These are phyloP conservation scores for Amaurobius ferox DNA, from an alignment of 2,888 invertebrate genomes.

Conservation along the genomic window DNA sequence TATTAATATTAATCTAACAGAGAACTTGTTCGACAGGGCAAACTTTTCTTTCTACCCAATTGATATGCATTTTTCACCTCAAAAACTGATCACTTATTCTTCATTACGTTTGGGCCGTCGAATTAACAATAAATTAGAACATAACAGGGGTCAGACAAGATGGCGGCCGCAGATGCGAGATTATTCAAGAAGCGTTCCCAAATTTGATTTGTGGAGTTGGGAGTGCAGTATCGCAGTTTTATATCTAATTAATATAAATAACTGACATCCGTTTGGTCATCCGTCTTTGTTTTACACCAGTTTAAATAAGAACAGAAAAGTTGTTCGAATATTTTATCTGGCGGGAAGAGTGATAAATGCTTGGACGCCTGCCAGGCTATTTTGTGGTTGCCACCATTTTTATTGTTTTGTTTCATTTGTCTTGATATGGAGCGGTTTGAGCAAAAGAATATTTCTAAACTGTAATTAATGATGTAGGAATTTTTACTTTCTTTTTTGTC, in stretches of 20 bases:
- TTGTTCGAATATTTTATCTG: not conserved
- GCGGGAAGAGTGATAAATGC: not conserved
- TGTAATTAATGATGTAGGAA: no score
- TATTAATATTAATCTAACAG: constrained; percentile 12
- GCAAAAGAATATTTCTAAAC: no score
- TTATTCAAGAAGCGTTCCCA: not conserved
- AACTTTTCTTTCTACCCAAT: not conserved
- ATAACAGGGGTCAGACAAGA: not conserved
- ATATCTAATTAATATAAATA: constrained; percentile 16
- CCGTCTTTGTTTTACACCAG: not conserved
- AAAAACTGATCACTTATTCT: constrained; percentile 9
- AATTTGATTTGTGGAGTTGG: constrained; percentile 12
- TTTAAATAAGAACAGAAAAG: not conserved
- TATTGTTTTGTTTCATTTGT: not conserved
- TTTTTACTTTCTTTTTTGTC: no score
- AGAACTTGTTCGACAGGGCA: constrained; percentile 1
- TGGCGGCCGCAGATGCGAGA: not conserved
- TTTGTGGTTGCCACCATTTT: not conserved
- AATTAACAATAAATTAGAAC: constrained; percentile 9
- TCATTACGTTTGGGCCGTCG: constrained; percentile 9
- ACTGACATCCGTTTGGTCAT: not conserved
- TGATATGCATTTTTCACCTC: constrained; percentile 6
- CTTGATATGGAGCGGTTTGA: no score
- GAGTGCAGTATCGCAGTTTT: not conserved
- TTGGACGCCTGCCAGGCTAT: not conserved